Percentiles rank a stretch among this genome's conserved stretches.
Evolutionary conservation across 2,113 vertebrate species (phyloP).

Genomic region (Rhipidura dahli): DNA sequence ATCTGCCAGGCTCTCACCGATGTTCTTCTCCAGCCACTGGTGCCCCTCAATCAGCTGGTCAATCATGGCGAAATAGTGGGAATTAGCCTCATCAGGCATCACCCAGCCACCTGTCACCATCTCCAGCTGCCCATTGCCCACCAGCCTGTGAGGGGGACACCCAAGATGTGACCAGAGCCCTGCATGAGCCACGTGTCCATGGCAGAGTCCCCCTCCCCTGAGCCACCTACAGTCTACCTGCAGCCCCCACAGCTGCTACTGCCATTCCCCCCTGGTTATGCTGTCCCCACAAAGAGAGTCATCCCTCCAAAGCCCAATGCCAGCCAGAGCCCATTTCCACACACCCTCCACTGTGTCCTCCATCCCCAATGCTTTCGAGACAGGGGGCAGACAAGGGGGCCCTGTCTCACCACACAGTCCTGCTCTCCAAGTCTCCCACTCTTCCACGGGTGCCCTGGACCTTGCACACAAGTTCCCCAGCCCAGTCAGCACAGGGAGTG

Average conservation of each 20-base stretch:
- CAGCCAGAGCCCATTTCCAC: neutral
- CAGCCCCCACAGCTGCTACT: neutral
- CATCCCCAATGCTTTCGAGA: fast-evolving
- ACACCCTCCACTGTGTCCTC: neutral
- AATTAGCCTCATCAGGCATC: slow-evolving; percentile 95
- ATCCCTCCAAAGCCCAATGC: neutral
- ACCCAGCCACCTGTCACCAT: slow-evolving; percentile 97
- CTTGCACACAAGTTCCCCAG: neutral
- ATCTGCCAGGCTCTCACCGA: slow-evolving; percentile 75
- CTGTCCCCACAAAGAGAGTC: fast-evolving
- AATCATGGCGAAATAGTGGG: slow-evolving; percentile 95
- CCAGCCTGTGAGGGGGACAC: slow-evolving; percentile 60
- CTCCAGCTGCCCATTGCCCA: slow-evolving; percentile 89
- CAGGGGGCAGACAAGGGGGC: neutral
- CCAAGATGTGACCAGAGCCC: neutral
- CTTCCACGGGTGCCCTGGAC: neutral
- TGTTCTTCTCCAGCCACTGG: slow-evolving; percentile 95
- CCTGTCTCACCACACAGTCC: neutral
- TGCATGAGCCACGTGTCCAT: fast-evolving
- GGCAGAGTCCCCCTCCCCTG: neutral
- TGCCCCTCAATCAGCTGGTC: slow-evolving; percentile 98
- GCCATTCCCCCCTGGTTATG: neutral
- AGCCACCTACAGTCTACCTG: neutral
- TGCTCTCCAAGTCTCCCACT: neutral
- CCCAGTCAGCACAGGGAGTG: neutral